Conservation (phyloP, 2,113 vertebrate genomes). For the Typhlomys cinereus region DNA sequence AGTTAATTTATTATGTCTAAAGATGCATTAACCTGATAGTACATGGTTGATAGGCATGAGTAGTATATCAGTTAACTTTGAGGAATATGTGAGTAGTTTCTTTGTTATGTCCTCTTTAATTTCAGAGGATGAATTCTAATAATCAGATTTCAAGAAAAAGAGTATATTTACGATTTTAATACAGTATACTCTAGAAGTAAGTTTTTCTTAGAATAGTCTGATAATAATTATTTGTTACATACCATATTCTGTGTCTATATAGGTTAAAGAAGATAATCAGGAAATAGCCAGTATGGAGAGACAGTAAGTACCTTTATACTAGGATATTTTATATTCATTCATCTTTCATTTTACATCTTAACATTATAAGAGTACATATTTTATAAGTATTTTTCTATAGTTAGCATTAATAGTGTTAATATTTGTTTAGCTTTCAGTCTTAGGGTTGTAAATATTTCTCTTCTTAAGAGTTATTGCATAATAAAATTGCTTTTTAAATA, state of each 20-base stretch:
- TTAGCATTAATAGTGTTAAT: not conserved
- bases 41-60: not conserved
- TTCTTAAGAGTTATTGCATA: not conserved
- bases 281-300: slow-evolving; percentile 97
- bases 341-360: slow-evolving; percentile 1
- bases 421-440: slow-evolving; percentile 14
- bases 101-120: slow-evolving; percentile 30
- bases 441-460: slow-evolving; percentile 36
- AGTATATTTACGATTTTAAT: slow-evolving; percentile 21
- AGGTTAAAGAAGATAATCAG: slow-evolving; percentile 98
- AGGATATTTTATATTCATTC: not conserved
- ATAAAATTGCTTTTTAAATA: not conserved
- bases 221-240: not conserved
- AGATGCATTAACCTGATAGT: not conserved
- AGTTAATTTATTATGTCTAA: not conserved
- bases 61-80: not conserved
- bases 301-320: slow-evolving; percentile 87
- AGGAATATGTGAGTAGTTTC: not conserved
- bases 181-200: not conserved
- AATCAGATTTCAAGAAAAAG: not conserved
- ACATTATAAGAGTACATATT: not conserved
- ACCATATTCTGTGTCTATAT: slow-evolving; percentile 48
- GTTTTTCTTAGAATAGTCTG: slow-evolving; percentile 38
- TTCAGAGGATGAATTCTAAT: slow-evolving; percentile 22
- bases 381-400: not conserved